Evolutionary conservation across 2,113 vertebrate species (phyloP).

Genomic region (Otis tarda): DNA sequence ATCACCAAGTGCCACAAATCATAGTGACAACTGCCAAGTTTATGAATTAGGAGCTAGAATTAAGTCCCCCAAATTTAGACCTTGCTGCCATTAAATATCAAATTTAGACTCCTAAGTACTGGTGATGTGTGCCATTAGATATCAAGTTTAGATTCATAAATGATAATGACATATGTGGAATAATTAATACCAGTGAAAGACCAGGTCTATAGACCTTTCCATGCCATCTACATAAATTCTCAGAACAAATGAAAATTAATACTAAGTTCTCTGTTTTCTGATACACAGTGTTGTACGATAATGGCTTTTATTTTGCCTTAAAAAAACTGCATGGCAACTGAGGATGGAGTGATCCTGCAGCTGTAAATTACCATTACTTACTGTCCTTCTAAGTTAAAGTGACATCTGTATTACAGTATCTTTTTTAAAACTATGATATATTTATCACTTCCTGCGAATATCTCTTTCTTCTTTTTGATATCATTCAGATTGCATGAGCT

Average conservation of each 20-base stretch:
- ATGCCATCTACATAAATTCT: not conserved
- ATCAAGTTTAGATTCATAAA: not conserved
- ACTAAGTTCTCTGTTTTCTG: not conserved
- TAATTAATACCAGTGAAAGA: not conserved
- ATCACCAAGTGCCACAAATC: conserved; percentile 40
- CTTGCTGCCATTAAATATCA: conserved; percentile 3
- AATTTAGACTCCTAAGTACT: not conserved
- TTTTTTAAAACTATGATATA: not conserved
- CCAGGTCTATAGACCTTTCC: not conserved
- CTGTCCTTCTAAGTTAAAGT: not conserved
- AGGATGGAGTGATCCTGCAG: not conserved
- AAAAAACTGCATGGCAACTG: not conserved
- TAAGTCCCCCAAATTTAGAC: not conserved
- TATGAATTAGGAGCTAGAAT: conserved; percentile 29
- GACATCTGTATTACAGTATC: not conserved
- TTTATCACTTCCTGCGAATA: not conserved
- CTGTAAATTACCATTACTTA: not conserved
- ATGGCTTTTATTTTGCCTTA: not conserved
- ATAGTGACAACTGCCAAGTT: conserved; percentile 34
- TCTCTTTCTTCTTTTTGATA: not conserved
- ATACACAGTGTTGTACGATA: not conserved
- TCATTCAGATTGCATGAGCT: not conserved
- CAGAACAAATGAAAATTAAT: not conserved
- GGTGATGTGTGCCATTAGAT: not conserved
- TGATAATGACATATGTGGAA: not conserved